These are phyloP conservation scores for Bhutanitis thaidina DNA, from an alignment of 2,888 invertebrate species.

Conservation along the genomic window DNA sequence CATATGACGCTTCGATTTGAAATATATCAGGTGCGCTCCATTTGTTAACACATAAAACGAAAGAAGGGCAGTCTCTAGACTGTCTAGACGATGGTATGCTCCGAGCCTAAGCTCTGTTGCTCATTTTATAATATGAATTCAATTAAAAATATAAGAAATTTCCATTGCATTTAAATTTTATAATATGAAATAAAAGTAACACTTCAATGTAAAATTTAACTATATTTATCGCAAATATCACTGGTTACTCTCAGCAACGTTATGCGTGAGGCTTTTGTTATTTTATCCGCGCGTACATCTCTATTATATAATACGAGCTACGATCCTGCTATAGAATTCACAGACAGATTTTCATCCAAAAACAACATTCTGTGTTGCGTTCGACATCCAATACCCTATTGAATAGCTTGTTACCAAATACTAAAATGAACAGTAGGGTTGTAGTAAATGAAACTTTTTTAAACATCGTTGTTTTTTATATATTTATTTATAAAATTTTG, in stretches of 20 bases:
- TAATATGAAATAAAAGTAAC: too few species aligned
- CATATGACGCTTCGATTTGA: background rate
- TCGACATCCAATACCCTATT: background rate
- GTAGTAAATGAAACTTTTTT: background rate
- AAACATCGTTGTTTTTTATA: too few species aligned
- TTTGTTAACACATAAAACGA: background rate
- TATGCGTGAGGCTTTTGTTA: background rate
- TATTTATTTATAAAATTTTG: too few species aligned
- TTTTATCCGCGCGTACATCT: background rate
- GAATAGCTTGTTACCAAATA: slow-evolving; percentile 9
- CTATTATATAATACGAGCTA: background rate
- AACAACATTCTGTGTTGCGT: slow-evolving; percentile 3
- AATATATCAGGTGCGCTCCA: background rate
- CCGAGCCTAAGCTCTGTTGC: too few species aligned
- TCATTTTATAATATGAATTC: too few species aligned
- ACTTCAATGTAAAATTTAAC: too few species aligned
- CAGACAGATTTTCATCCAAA: slow-evolving; percentile 10
- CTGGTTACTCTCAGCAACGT: background rate
- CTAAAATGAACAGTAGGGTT: background rate
- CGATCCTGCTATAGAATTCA: background rate
- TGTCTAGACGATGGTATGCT: background rate
- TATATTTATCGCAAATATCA: background rate
- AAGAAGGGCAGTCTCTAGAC: background rate
- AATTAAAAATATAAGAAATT: too few species aligned
- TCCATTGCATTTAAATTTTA: too few species aligned